phyloP scores from a whole-genome alignment of 2,113 vertebrate species.

The Synodontis membranacea region DNA sequence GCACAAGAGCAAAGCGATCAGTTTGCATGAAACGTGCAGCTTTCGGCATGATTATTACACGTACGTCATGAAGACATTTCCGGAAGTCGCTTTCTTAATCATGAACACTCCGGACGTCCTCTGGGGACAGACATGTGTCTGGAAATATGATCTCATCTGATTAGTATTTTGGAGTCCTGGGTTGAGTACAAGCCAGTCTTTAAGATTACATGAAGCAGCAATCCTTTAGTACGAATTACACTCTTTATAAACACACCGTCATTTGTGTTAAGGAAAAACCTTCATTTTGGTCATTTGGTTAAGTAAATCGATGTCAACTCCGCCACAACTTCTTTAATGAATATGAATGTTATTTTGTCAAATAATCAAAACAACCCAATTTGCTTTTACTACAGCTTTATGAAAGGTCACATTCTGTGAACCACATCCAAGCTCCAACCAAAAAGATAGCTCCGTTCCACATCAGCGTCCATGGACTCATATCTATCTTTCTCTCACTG shows the following conservation, averaged over 20 bases:
- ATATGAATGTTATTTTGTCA: not conserved
- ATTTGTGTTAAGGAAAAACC: not conserved
- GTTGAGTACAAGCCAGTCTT: not conserved
- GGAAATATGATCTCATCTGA: too few species aligned
- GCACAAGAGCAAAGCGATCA: not conserved
- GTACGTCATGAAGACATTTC: not conserved
- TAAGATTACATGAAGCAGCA: not conserved
- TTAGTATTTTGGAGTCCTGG: not conserved
- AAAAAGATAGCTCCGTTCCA: not conserved
- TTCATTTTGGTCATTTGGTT: not conserved
- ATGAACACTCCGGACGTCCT: not conserved
- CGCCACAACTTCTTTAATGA: not conserved
- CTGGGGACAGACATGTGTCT: not conserved
- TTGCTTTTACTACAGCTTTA: not conserved
- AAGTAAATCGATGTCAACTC: not conserved
- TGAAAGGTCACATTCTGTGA: not conserved
- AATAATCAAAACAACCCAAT: not conserved
- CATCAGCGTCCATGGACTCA: not conserved
- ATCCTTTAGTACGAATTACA: not conserved
- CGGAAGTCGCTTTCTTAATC: not conserved
- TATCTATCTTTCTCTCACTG: not conserved
- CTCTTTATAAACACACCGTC: not conserved
- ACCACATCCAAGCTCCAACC: not conserved
- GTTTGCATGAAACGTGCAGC: not conserved
- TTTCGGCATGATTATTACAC: not conserved